Conservation (phyloP, 2,888 invertebrate genomes). For the Fissipunctia ypsillon region DNA sequence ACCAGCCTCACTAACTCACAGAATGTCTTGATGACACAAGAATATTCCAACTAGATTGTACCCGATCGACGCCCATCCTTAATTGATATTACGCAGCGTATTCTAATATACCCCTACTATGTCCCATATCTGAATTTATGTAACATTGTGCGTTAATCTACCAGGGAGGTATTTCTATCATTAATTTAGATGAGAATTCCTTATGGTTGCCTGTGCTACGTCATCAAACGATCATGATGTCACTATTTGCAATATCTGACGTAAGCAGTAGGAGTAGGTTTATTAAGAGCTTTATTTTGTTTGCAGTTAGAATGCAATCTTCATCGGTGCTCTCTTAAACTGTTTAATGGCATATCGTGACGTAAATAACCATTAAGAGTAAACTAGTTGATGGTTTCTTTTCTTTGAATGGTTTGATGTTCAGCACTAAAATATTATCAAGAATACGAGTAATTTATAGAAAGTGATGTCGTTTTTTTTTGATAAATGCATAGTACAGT, state of each 20-base stretch:
- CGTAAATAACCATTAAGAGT: constrained; percentile 4
- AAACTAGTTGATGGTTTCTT: not conserved
- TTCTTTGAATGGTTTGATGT: not conserved
- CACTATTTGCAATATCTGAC: constrained; percentile 60
- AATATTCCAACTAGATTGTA: constrained; percentile 3
- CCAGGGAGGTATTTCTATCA: constrained; percentile 77
- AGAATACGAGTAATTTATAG: too few relatives aligned
- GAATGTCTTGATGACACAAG: not conserved
- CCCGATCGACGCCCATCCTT: constrained; percentile 18
- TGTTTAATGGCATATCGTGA: constrained; percentile 14
- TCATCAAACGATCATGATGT: constrained; percentile 73
- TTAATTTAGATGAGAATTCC: constrained; percentile 84
- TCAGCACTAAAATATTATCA: not conserved
- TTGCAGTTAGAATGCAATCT: constrained; percentile 53
- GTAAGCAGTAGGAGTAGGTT: constrained; percentile 58
- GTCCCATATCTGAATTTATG: constrained; percentile 43
- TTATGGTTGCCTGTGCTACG: constrained; percentile 70
- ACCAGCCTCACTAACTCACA: not conserved
- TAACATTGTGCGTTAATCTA: constrained; percentile 79
- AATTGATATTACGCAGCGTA: constrained; percentile 41
- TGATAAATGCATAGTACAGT: too few relatives aligned
- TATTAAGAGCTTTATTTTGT: constrained; percentile 49
- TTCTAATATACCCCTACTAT: constrained; percentile 39
- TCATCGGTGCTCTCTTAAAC: constrained; percentile 27
- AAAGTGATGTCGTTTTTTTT: too few relatives aligned